Evolutionary conservation across 2,113 vertebrate species (phyloP).

Genomic region (Strix uralensis): DNA sequence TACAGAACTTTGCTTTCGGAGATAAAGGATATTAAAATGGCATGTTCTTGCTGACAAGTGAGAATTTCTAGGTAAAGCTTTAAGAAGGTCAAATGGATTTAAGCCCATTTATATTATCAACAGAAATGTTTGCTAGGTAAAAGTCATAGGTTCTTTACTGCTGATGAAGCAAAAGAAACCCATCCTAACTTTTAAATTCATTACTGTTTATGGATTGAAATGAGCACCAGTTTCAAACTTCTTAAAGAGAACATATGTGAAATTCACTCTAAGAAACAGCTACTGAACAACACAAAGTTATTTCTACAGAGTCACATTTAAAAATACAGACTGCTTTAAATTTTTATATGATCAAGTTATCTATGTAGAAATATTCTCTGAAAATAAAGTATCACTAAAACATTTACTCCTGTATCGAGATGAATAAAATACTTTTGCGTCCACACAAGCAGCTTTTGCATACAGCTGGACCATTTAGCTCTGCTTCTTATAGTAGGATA

Average conservation of each 20-base stretch:
- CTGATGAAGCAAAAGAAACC: not conserved
- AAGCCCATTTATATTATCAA: not conserved
- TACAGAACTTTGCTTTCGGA: not conserved
- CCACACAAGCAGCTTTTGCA: not conserved
- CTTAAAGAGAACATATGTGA: not conserved
- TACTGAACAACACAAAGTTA: not conserved
- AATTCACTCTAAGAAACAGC: not conserved
- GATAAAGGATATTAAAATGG: not conserved
- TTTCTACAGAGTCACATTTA: not conserved
- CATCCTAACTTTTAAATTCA: not conserved
- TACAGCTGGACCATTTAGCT: not conserved
- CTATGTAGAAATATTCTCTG: not conserved
- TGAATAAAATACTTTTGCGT: not conserved
- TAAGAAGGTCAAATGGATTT: not conserved
- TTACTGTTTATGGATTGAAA: not conserved
- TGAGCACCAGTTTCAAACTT: not conserved
- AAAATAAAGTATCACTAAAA: not conserved
- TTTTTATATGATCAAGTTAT: not conserved
- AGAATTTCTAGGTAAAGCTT: not conserved
- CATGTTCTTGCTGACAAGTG: not conserved
- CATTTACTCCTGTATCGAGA: not conserved
- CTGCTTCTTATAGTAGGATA: not conserved
- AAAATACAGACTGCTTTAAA: not conserved
- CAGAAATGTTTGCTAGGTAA: not conserved
- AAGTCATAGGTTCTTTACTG: not conserved